These are phyloP conservation scores for Drosophila sucinea DNA, from an alignment of 1,140 invertebrate species.

Conservation along the genomic window DNA sequence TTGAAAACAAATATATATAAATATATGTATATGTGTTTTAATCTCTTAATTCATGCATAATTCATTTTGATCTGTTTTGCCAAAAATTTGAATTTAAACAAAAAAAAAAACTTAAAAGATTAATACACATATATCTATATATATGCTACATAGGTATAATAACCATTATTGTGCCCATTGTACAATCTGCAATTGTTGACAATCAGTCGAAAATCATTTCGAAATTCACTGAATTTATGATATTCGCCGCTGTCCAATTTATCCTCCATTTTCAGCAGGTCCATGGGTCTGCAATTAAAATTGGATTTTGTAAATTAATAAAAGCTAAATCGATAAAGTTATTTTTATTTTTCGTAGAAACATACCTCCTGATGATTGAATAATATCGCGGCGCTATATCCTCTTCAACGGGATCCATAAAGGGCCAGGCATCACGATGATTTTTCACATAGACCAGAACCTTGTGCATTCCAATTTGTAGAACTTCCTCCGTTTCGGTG, in stretches of 20 bases:
- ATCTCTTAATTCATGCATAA: no score
- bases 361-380: constrained; percentile 86
- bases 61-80: no score
- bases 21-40: no score
- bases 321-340: no score
- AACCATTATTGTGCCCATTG: constrained; percentile 96
- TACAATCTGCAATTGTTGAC: constrained; percentile 95
- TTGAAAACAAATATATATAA: background rate
- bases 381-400: constrained; percentile 95
- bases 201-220: constrained; percentile 94
- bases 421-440: constrained; percentile 96
- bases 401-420: constrained; percentile 94
- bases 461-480: constrained; percentile 94
- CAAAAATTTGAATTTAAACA: no score
- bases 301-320: background rate
- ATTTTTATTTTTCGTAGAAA: background rate
- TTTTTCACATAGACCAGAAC: constrained; percentile 92
- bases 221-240: constrained; percentile 90
- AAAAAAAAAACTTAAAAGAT: no score
- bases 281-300: constrained; percentile 88
- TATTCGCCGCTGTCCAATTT: constrained; percentile 92
- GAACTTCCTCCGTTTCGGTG: constrained; percentile 90
- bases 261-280: constrained; percentile 93
- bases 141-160: constrained; percentile 48
- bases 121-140: background rate